Percentiles rank a stretch among this genome's conserved stretches.
phyloP scores from a whole-genome alignment of 1,140 invertebrate genomes.

The Halesus radiatus region DNA sequence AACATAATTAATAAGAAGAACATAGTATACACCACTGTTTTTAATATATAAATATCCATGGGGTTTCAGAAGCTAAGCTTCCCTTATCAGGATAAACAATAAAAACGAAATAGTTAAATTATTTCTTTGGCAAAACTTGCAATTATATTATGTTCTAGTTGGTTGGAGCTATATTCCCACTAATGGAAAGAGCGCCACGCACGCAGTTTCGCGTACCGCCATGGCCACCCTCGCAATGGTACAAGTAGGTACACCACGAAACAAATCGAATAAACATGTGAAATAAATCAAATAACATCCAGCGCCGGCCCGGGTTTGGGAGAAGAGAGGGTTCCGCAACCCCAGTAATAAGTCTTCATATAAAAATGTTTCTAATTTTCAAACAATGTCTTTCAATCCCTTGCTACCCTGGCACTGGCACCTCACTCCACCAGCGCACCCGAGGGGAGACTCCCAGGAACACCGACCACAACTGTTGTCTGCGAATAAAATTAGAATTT shows the following conservation, averaged over 20 bases:
- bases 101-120: no score
- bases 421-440: no score
- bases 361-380: slow-evolving; percentile 58
- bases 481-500: slow-evolving; percentile 2
- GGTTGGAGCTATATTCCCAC: neutral
- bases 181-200: slow-evolving; percentile 2
- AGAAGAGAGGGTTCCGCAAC: slow-evolving; percentile 30
- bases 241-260: neutral
- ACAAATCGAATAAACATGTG: slow-evolving; percentile 33
- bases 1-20: no score
- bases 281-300: slow-evolving; percentile 40
- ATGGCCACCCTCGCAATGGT: neutral
- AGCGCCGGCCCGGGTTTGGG: slow-evolving; percentile 13
- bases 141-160: no score
- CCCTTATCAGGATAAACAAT: no score
- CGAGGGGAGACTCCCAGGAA: neutral
- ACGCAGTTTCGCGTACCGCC: neutral
- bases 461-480: neutral
- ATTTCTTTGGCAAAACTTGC: no score
- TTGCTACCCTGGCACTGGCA: neutral
- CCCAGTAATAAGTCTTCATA: slow-evolving; percentile 56
- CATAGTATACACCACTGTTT: no score
- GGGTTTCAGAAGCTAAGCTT: no score
- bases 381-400: slow-evolving; percentile 56
- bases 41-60: no score